A percentile compares a stretch with the other conserved stretches of the same genome.
Evolutionary conservation across 1,140 invertebrate species (phyloP).

Genomic region (Zaprionus kolodkinae): DNA sequence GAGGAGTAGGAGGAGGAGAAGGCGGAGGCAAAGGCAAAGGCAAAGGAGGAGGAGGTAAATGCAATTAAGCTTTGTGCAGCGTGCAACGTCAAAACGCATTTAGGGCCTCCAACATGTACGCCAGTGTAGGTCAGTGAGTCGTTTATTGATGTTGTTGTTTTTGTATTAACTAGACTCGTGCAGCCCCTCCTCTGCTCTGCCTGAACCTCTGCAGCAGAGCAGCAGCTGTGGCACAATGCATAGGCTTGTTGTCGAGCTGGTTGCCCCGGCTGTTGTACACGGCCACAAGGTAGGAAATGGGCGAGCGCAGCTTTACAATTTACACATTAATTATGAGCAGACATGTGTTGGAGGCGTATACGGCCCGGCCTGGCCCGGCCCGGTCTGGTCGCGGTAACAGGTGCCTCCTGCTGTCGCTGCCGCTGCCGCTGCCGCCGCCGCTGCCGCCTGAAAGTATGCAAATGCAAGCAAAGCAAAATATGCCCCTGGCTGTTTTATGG

Average conservation of each 20-base stretch:
- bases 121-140: constrained; percentile 35
- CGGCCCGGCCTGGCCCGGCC: not conserved
- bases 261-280: constrained; percentile 58
- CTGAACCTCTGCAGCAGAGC: not conserved
- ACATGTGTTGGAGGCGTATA: constrained; percentile 76
- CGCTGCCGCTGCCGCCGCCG: constrained; percentile 4
- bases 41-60: constrained; percentile 44
- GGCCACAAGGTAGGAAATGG: constrained; percentile 56
- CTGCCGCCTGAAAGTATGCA: constrained; percentile 63
- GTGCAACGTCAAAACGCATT: constrained; percentile 66
- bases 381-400: constrained; percentile 66
- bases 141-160: constrained; percentile 71
- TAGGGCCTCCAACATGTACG: constrained; percentile 31
- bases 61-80: constrained; percentile 70
- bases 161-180: constrained; percentile 64
- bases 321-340: constrained; percentile 83
- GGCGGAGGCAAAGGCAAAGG: not conserved
- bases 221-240: not conserved
- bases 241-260: constrained; percentile 61
- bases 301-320: constrained; percentile 77
- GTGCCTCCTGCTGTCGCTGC: no score
- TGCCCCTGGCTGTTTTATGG: constrained; percentile 71
- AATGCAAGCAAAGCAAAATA: constrained; percentile 75
- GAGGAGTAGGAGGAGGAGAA: not conserved
- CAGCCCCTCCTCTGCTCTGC: not conserved